Evolutionary conservation across 2,888 invertebrate species (phyloP), one percentile per base, ranked within the genome.

Genomic region (Pristionchus arcanus): DNA sequence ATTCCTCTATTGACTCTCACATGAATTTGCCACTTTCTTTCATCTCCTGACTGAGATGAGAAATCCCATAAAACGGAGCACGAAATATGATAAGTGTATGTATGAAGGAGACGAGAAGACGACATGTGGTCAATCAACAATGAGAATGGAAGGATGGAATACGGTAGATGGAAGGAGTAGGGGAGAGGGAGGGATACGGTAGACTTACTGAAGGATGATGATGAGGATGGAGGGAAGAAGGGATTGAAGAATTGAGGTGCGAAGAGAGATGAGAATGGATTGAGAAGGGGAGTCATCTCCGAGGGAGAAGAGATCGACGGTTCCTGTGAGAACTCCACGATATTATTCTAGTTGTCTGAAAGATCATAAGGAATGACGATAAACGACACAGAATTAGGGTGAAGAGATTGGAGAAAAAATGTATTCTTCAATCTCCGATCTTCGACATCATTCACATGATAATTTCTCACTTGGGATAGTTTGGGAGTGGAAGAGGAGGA

Each of bases 21-120:
- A 85, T 85, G 84, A 55, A 85, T 85, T 85, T 63, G 37, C 37
- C 37, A 28, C n/a, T 31, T 42, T 85, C 84, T 59, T 85, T 85
- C 84, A 59, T 85, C 59, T 85, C 84, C 25, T 71, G 71, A 25
- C 71, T 77, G 74, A 85, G 59, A 34, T 59, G 59, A 25, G 59
- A 85, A 85, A 85, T 85, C 84, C 84, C 84, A 85, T 85, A 85
- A 85, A 85, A 85, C 84, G 84, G 84, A 59, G 59, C 59, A 59
- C 55, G 84, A 85, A 85, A 85, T 85, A 85, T 85, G 84, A 85
- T 85, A 85, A 85, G 59, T 81, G 84, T 85, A 34, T 85, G 34
- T 55, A 59, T 31, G 59, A 31, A 85, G 55, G 84, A 85, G 53
- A 81, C 25, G 81, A 53, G 81, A 81, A n/a, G 81, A 81, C 59